Evolutionary conservation across 2,797 vertebrate genomes (phyloP), one percentile per base, ranked within the genome.

Genomic region (Lateolabrax maculatus): DNA sequence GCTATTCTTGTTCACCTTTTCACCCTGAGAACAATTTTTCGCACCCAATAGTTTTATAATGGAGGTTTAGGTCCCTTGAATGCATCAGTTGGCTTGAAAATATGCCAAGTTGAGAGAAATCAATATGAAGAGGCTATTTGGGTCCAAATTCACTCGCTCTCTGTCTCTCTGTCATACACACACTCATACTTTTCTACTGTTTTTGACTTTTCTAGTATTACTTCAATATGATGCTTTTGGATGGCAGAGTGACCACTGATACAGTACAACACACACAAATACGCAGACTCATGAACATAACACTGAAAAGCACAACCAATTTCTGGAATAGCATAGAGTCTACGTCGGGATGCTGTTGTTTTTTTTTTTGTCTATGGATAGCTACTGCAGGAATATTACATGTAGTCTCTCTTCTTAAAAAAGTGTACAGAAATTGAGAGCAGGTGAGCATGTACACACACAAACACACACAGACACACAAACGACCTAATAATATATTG

Each of bases 41-140:
- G 5, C 31, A 64, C 31, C 29, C 18, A 52, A 43, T 60, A 27
- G 65, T 23, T 75, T 84, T 71, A 43, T 71, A 67, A 77, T 69
- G 65, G 65, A 56, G 23, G 23, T 60, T 69, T 53, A 79, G 81
- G 70, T 84, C 64, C 69, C 56, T 75, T 58, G 61, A 79, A 75
- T 73, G 55, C 68, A 77, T 29, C 39, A 70, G 71, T 56, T 49
- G 65, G 31, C 46, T 77, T 72, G 84, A 72, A 80, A 83, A 77
- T 55, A 75, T 57, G 71, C 79, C 83, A 84, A 71, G 39, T 29
- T 44, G 56, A 79, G 72, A 71, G 73, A 84, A 83, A 89, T 87
- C 79, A 84, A 86, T 85, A 75, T 39, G 18, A 52, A 68, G 43
- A 49, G 70, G 60, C 36, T 56, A 41, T 83, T 51, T 79, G 71